Evolutionary conservation across 1,140 invertebrate species (phyloP), one percentile per base, ranked within the genome.

Genomic region (Artemia franciscana): DNA sequence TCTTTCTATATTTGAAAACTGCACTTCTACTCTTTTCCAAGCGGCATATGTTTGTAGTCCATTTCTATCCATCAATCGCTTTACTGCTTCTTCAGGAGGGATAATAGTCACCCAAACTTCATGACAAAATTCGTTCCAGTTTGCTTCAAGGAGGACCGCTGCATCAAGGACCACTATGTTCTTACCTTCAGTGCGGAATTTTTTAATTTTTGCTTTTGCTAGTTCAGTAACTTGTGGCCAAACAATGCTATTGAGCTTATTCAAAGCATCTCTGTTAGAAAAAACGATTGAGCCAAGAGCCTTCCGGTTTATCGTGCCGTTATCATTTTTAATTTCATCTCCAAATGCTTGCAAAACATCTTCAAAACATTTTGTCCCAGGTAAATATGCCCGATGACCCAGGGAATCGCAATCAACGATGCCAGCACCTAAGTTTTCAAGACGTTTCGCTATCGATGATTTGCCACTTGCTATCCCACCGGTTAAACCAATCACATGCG

Each of bases 101-200:
- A 98, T 78, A 62, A 97, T 84, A 62, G 84, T 84, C 1, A 84
- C 79, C 91, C 91, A 94, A 57, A 96, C 82, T 76, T 98, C 91
- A 75, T 96, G 87, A 67, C 89, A 89, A 65, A 80, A 72, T 23
- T 75, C 67, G 63, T 86, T 78, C 91, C 93, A 97, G 26, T 80
- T 78, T 24, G 91, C 92, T 70, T 86, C 84, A 26, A 97, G 75
- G 63, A 98, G 77, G 27, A 98, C 80, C 1, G 94, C 91, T 3
- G 92, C 93, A 74, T 98, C 94, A 67, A 98, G 73, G 0, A 97
- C 80, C 24, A 96, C 79, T 25, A 97, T 77, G 26, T 80, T 70
- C 60, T 77, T 74, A 9, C 79, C 79, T 24, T 77, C 67, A n/a
- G 26, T 39, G 25, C 73, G 67, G 5, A 83, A 65, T 5, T 73